These are phyloP conservation scores for Myotis brandtii DNA, from an alignment of 2,113 vertebrate species.

Conservation along the genomic window DNA sequence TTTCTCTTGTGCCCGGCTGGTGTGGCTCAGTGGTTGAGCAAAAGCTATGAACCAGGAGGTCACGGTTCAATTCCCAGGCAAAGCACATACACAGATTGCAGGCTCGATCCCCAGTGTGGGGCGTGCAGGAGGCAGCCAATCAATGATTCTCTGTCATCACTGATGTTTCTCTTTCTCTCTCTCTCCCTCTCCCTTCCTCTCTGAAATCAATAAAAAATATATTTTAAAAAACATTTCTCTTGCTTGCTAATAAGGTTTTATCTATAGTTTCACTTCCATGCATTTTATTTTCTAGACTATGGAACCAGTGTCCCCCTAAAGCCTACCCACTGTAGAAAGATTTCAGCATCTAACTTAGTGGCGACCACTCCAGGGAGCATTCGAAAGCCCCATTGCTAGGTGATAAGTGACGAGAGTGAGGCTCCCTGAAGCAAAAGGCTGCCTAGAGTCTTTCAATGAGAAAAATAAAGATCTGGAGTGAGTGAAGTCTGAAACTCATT, in stretches of 20 bases:
- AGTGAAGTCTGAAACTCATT: not conserved
- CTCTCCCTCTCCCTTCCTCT: too few relatives aligned
- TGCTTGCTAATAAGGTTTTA: not conserved
- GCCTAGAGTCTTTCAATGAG: not conserved
- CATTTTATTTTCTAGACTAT: not conserved
- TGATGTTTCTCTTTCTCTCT: too few relatives aligned
- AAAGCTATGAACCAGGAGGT: too few relatives aligned
- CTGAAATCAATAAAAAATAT: too few relatives aligned
- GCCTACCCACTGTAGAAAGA: not conserved
- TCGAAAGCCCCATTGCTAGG: not conserved
- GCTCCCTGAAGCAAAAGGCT: not conserved
- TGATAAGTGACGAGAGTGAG: not conserved
- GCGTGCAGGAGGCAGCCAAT: too few relatives aligned
- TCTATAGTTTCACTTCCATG: not conserved
- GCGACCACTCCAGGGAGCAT: not conserved
- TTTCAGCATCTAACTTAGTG: not conserved
- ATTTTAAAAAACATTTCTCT: not conserved
- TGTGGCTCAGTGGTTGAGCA: too few relatives aligned
- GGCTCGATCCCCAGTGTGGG: too few relatives aligned
- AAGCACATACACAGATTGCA: too few relatives aligned
- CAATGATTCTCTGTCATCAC: too few relatives aligned
- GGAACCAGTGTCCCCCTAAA: not conserved
- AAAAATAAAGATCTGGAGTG: not conserved
- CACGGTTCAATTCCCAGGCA: too few relatives aligned
- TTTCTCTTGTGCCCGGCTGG: not conserved